These are phyloP conservation scores for Chymomyza amoena DNA, from an alignment of 2,888 invertebrate species.

Conservation along the genomic window DNA sequence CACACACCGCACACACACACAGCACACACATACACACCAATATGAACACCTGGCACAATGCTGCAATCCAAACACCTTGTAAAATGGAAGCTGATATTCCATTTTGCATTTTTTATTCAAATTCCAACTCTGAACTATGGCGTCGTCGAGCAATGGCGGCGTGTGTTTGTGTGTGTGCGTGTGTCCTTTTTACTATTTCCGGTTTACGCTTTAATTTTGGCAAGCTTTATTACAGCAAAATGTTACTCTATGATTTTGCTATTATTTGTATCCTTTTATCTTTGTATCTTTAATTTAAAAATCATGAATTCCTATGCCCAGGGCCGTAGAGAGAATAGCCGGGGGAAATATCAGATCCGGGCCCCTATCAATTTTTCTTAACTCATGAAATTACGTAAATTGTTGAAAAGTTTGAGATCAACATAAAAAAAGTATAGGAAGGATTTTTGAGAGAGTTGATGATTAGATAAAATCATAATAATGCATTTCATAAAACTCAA, in stretches of 20 bases:
- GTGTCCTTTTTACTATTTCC: constrained; percentile 14
- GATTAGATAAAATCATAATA: too few species aligned
- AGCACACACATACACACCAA: neutral
- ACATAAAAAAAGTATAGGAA: too few species aligned
- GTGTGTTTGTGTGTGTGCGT: neutral
- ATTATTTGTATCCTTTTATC: too few species aligned
- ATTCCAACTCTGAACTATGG: neutral
- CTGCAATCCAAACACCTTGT: neutral
- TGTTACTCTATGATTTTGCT: neutral
- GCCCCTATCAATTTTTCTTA: too few species aligned
- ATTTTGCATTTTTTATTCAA: neutral
- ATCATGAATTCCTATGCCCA: too few species aligned
- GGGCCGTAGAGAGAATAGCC: too few species aligned
- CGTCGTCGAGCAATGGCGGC: neutral
- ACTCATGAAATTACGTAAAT: too few species aligned
- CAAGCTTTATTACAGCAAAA: constrained; percentile 11
- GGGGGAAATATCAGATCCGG: too few species aligned
- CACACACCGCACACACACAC: neutral
- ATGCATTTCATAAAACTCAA: too few species aligned
- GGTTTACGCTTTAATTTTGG: constrained; percentile 31
- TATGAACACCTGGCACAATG: neutral
- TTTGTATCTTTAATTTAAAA: too few species aligned
- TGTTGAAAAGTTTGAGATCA: too few species aligned
- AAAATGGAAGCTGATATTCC: constrained; percentile 1
- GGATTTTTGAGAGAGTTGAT: too few species aligned